Evolutionary conservation across 2,888 invertebrate genomes (phyloP).

Genomic region (Acleris emargana): DNA sequence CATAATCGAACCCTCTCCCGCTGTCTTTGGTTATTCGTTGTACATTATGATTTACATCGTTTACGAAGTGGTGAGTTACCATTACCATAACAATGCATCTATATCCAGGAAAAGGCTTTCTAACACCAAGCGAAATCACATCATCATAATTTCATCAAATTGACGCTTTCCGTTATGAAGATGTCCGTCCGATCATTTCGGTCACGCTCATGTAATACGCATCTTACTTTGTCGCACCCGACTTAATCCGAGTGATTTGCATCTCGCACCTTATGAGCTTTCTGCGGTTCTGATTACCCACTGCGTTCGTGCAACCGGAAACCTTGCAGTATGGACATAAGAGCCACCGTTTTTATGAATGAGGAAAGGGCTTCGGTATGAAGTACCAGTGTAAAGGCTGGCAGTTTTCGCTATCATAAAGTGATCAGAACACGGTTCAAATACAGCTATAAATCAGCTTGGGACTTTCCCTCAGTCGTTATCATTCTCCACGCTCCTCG

Average conservation of each 20-base stretch:
- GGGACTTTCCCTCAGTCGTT: conserved; percentile 74
- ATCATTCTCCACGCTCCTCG: conserved; percentile 68
- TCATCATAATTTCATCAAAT: conserved; percentile 34
- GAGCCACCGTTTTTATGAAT: conserved; percentile 11
- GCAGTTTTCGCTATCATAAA: conserved; percentile 79
- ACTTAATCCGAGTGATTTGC: conserved; percentile 71
- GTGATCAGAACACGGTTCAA: conserved; percentile 81
- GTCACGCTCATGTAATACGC: conserved; percentile 55
- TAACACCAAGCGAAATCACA: conserved; percentile 19
- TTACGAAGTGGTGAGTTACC: background rate
- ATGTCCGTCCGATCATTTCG: conserved; percentile 38
- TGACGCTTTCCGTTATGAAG: conserved; percentile 29
- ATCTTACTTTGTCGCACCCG: conserved; percentile 58
- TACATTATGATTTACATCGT: background rate
- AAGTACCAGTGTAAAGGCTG: conserved; percentile 24
- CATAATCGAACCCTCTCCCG: background rate
- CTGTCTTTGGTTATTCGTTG: background rate
- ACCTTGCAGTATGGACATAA: conserved; percentile 7
- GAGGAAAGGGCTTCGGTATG: conserved; percentile 1
- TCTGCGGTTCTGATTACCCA: conserved; percentile 42
- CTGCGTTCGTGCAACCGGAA: background rate
- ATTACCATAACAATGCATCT: conserved; percentile 4
- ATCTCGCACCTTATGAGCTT: conserved; percentile 73
- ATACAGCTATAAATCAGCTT: conserved; percentile 70
- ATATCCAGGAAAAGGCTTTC: conserved; percentile 5